Percentiles rank a stretch among this genome's conserved stretches.
These are phyloP conservation scores for Nephrotoma appendiculata DNA, from an alignment of 2,888 invertebrate genomes.

Conservation along the genomic window DNA sequence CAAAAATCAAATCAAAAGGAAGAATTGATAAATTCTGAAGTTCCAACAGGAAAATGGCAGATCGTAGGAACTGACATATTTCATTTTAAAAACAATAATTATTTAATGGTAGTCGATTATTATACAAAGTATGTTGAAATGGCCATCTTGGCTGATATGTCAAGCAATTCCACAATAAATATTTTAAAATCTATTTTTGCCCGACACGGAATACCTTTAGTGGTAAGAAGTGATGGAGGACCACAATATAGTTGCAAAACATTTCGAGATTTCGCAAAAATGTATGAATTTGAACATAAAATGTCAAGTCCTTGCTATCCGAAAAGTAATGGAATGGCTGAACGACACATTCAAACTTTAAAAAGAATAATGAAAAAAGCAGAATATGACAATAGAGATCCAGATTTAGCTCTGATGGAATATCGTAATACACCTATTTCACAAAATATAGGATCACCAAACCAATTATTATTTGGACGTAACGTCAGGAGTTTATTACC, in stretches of 20 bases:
- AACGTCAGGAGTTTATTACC: not conserved
- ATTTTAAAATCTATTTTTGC: slow-evolving; percentile 14
- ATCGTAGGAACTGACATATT: slow-evolving; percentile 8
- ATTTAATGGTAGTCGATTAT: no score
- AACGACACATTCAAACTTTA: no score
- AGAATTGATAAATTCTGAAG: no score
- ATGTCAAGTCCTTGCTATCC: slow-evolving; percentile 12
- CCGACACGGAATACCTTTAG: slow-evolving; percentile 12
- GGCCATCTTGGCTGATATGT: slow-evolving; percentile 8
- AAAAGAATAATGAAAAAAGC: no score
- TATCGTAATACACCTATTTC: no score
- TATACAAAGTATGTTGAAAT: slow-evolving; percentile 13
- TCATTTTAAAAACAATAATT: slow-evolving; percentile 1
- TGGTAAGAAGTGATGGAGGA: slow-evolving; percentile 10
- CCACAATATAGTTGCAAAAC: slow-evolving; percentile 1
- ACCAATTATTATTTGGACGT: no score
- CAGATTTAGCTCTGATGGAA: no score
- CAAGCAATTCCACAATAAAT: slow-evolving; percentile 6
- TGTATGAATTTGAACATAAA: slow-evolving; percentile 12
- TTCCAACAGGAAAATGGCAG: slow-evolving; percentile 1
- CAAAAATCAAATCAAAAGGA: not conserved
- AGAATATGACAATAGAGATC: no score
- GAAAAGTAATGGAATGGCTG: slow-evolving; percentile 8
- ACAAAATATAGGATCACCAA: no score
- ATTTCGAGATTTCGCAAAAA: slow-evolving; percentile 11